Conservation (phyloP, 2,113 vertebrate genomes). For the Amphiprion percula region DNA sequence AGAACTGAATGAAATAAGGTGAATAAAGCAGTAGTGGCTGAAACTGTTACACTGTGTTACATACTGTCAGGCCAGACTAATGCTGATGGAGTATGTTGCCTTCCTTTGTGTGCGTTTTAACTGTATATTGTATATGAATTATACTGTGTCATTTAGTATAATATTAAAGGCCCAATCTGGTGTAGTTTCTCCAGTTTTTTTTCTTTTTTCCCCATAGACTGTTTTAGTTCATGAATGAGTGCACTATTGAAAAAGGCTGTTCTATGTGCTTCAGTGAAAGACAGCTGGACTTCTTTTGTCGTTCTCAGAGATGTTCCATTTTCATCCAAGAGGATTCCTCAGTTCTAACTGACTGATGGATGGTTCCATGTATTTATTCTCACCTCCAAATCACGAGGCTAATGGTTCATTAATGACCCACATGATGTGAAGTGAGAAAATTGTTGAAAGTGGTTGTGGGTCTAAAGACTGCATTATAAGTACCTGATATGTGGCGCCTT, state of each 20-base stretch:
- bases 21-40: slow-evolving; percentile 26
- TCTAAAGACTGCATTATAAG: too few relatives aligned
- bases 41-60: slow-evolving; percentile 68
- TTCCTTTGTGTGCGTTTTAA: slow-evolving; percentile 52
- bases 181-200: background rate
- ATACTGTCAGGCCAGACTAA: slow-evolving; percentile 46
- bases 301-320: too few relatives aligned
- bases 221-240: slow-evolving; percentile 1
- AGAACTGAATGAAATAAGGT: slow-evolving; percentile 6
- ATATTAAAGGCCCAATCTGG: slow-evolving; percentile 53
- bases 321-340: too few relatives aligned
- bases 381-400: too few relatives aligned
- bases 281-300: too few relatives aligned
- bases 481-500: too few relatives aligned
- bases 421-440: too few relatives aligned
- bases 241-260: background rate
- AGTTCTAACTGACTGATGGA: too few relatives aligned
- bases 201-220: background rate
- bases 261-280: too few relatives aligned
- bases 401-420: too few relatives aligned
- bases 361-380: too few relatives aligned
- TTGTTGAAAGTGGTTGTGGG: too few relatives aligned
- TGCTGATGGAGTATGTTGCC: slow-evolving; percentile 62
- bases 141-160: slow-evolving; percentile 41
- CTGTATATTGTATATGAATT: slow-evolving; percentile 48